A percentile compares a stretch with the other conserved stretches of the same genome.
Evolutionary conservation across 1,140 invertebrate genomes (phyloP).

Genomic region (Diachasma alloeum): DNA sequence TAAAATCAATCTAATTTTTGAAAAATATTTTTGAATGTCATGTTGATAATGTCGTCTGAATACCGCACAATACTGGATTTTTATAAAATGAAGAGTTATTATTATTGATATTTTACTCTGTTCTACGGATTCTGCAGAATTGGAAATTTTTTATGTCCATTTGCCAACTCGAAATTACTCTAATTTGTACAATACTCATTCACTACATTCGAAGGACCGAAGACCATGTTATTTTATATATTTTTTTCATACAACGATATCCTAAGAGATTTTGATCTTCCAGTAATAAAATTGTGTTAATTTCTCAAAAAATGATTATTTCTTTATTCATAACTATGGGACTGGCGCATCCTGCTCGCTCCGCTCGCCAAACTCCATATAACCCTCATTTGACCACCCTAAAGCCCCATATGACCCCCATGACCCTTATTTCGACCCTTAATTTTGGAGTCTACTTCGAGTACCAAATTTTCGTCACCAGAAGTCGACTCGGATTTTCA

Average conservation of each 20-base stretch:
- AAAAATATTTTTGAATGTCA: background rate
- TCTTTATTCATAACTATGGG: too few species aligned
- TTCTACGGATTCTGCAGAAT: background rate
- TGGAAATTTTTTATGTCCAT: background rate
- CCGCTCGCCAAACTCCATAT: too few species aligned
- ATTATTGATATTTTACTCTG: background rate
- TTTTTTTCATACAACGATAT: background rate
- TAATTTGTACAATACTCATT: background rate
- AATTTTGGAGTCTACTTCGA: too few species aligned
- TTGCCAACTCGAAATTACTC: background rate
- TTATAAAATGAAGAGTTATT: background rate
- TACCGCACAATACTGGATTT: background rate
- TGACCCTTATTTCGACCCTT: too few species aligned
- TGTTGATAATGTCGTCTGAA: background rate
- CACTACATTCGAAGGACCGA: background rate
- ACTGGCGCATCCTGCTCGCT: too few species aligned
- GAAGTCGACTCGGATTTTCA: too few species aligned
- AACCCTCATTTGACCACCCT: too few species aligned
- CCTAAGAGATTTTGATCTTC: background rate
- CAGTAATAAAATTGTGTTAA: background rate
- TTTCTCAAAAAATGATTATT: background rate
- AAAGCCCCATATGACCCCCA: too few species aligned
- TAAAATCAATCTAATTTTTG: background rate
- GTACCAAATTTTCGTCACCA: too few species aligned
- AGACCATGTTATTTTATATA: background rate